Evolutionary conservation across 2,797 vertebrate genomes (phyloP), one percentile per base, ranked within the genome.

Genomic region (Peromyscus eremicus): DNA sequence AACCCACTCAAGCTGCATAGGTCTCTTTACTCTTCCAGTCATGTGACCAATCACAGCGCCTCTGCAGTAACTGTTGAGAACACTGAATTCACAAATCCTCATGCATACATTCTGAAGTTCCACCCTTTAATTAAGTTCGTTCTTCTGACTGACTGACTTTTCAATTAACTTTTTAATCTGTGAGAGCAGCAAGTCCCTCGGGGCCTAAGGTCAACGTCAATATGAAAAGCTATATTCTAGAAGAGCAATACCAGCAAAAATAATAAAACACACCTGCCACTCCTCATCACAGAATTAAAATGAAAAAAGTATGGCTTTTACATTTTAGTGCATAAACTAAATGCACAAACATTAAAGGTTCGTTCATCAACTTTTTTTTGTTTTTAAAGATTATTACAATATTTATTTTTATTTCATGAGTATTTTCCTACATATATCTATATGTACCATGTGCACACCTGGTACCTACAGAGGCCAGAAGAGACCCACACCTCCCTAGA

Each of bases 91-190:
- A n/a, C 49, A 89, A 90, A 73, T 29, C 21, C 19, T 83, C 55
- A 34, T 40, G 16, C 21, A 62, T 34, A n/a, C 55, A 27, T 79
- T 89, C 71, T 29, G 88, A 76, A 90, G 77, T 27, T 73, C 40
- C 19, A 83, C 62, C 25, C 62, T 83, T 92, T 82, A 46, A 89
- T 86, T 66, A 73, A 87, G 37, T 37, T 76, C 73, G 70, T 82
- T 92, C 32, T 52, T 95, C 71, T 79, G 91, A 49, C 64, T 76
- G 73, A 27, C 70, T 95, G 62, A 68, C 55, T 68, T 95, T 92
- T 92, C 75, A 93, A 90, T 62, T 83, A 73, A 83, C 37, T 57
- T 92, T 94, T 92, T 75, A 89, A 92, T 96, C 81, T 79, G 37
- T 71, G 52, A 92, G 80, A 73, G 16, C 62, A 92, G 75, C 57